Evolutionary conservation across 30 jellyfish, hydroid and myxozoan species (phyloP), one percentile per base, ranked within the genome.

Genomic region (Clytia hemisphaerica): DNA sequence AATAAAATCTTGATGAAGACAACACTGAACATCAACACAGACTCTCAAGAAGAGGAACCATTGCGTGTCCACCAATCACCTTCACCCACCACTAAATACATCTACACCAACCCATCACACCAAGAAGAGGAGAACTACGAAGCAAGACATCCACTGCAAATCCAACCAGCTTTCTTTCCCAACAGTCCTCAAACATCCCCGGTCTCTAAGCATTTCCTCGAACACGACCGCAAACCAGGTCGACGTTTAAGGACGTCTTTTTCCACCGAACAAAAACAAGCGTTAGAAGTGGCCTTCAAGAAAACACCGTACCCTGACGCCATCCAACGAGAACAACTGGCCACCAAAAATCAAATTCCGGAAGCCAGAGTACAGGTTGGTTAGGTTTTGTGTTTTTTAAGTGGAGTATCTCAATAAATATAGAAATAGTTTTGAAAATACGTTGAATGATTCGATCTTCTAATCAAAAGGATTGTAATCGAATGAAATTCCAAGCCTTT

Each of bases 321-420:
- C 2, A 63, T 61, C 40, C 75, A 76, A 42, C 31, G 98, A 45
- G 98, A 89, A 61, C 93, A 89, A 40, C 70, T 89, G 37, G 94
- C 98, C n/a, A 68, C 50, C 37, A 36, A 73, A 40, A 79, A 93
- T 6, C 86, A 89, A 21, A 59, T 89, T 42, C 90, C 98, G 1
- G 98, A 89, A 68, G 88, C 98, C 2, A 71, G 98, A 53, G 98
- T 89, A 4, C 98, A 89, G 93, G 98, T 89, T 45, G 73, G 24
- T 21, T 51, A 24, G 35, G 14, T 4, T 33, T 65, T 36, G 21
- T 9, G 2, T 36, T 16, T 36, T 37, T 44, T 1, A 4, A 4
- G 21, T 2, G 26, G 2, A 10, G 12, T 42, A 10, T 10, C n/a
- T 42, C n/a, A 42, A 12, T 42, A n/a, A 12, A 42, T 10, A 42